Evolutionary conservation across 23 tunicate genomes (phyloP), one percentile per base, ranked within the genome.

Genomic region (Diplosoma virens): DNA sequence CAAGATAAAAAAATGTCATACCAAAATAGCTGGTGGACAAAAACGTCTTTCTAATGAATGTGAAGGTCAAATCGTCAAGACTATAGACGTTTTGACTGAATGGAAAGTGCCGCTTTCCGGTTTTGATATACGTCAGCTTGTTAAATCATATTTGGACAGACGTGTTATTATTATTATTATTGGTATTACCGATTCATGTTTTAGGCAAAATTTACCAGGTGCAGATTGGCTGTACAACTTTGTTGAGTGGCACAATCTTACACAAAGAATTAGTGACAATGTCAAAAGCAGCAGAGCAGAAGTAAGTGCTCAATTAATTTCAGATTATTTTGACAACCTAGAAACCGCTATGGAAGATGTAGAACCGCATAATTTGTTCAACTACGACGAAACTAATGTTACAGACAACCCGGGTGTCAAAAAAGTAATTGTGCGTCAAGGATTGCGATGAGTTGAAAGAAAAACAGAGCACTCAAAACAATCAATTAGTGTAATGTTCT

Each of bases 91-190:
- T 5, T 22, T 67, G 24, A 29, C 74, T 34, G 50, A 67, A 7
- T 67, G 52, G 74, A 35, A 67, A 22, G 74, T 67, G 50, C 74
- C 74, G 7, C 52, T 67, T 7, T 50, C 20, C n/a, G 74, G 52
- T 2, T 3, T 67, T 18, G 27, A 67, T 22, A 67, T 67, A 7
- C 52, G 74, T 18, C 25, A 67, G 17, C 36, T 67, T 23, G 68
- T 58, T 5, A 76, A 58, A 32, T 26, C 18, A 14, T 76, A 76
- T 59, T 26, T 76, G 46, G 70, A 59, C 29, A 20, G 32, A 6
- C 47, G 30, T 21, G n/a, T n/a, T n/a, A n/a, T n/a, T n/a, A n/a
- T n/a, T n/a, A 16, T 18, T 16, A 4, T 20, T 5, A 32, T 9
- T 18, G 70, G 54, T 9, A 30, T 58, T 3, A 34, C 20, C 2